Base-by-base conservation (phyloP, 2,113 vertebrate genomes). In the Charina bottae region DNA sequence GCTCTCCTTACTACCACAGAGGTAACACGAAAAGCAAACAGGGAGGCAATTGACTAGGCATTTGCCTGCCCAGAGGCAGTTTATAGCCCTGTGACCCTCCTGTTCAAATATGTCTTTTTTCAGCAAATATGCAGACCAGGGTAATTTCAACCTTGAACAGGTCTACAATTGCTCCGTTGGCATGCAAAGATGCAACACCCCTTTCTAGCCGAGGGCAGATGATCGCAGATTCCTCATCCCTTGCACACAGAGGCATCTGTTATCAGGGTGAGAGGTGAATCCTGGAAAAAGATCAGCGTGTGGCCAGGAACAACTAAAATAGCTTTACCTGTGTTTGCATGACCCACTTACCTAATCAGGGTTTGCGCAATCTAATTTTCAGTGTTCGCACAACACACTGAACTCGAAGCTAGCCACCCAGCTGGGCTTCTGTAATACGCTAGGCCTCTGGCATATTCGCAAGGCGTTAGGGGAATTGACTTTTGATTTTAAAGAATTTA, bases 201-300 rank as follows among this genome's bases (percentile, higher is more conserved):
- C 68, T 13, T 15, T 17, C 2, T 21, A 17, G n/a, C 2, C 1
- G 9, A 33, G 23, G 53, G 28, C 1, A 6, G 6, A n/a, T 15
- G 28, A 21, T 28, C 0, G 10, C 3, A 19, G 13, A 4, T 26
- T 53, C 68, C 55, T 85, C 21, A 8, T 3, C 15, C 0, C 0
- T 54, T 10, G 83, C 37, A 26, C 4, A 26, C 24, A 0, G 21
- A 13, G 46, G 10, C 23, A 26, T 11, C 46, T 85, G 83, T 24
- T 78, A 37, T 37, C 15, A 2, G 37, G 72, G 17, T 2, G 7
- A 15, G 1, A 68, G 33, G 17, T 78, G 7, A 37, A 78, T 21
- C 37, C 33, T 78, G 17, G 72, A 6, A 21, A 78, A 78, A 78
- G 72, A 37, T 1, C 72, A 9, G 2, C 0, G 17, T 3, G n/a